These are phyloP conservation scores for Etheostoma spectabile DNA, from an alignment of 2,113 vertebrate genomes.

Conservation along the genomic window DNA sequence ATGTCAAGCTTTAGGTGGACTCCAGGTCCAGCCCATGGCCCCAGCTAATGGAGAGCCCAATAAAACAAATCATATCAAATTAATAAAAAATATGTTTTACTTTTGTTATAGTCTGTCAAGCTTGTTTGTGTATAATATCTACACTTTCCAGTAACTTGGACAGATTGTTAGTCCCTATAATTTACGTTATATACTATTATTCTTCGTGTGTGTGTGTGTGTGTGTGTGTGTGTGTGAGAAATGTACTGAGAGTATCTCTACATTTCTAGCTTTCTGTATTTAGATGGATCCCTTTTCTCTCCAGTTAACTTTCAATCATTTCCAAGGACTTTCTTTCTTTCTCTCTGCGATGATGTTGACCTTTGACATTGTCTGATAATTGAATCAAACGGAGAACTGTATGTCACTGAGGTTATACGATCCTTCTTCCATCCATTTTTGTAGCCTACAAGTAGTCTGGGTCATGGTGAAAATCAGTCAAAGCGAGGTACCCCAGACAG, in stretches of 20 bases:
- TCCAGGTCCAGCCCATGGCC: too few species aligned
- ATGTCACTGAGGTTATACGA: background rate
- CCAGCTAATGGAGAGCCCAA: too few species aligned
- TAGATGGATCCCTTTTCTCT: background rate
- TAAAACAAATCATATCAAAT: too few species aligned
- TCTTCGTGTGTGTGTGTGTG: too few species aligned
- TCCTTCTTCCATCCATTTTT: background rate
- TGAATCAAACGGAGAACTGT: too few species aligned
- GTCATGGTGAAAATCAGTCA: background rate
- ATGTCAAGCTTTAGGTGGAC: too few species aligned
- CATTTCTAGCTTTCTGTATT: background rate
- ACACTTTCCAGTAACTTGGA: background rate
- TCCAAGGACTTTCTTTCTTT: background rate
- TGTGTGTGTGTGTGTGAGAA: too few species aligned
- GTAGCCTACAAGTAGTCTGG: background rate
- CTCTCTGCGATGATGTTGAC: background rate
- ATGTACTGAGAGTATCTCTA: too few species aligned
- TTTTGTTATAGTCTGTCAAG: background rate
- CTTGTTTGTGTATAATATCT: background rate
- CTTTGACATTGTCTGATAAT: background rate
- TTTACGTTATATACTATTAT: background rate
- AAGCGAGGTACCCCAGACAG: background rate
- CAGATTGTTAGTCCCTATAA: background rate
- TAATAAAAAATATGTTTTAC: too few species aligned
- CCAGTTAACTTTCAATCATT: background rate